These are phyloP conservation scores for Schrankia costaestrigalis DNA, from an alignment of 2,888 invertebrate species.

Conservation along the genomic window DNA sequence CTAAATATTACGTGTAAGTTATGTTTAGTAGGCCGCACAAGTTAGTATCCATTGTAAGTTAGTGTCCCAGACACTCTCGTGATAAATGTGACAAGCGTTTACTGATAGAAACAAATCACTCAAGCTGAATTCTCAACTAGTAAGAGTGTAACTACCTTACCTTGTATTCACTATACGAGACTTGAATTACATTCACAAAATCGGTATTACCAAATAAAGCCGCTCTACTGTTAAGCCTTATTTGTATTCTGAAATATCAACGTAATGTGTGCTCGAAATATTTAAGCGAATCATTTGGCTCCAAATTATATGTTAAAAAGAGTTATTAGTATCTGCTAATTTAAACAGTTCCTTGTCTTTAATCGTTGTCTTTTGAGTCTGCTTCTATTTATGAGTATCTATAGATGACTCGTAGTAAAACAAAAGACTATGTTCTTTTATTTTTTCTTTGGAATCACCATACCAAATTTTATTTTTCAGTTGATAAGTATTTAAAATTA, in stretches of 20 bases:
- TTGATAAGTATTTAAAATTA: too few species aligned
- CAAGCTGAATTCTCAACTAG: conserved; percentile 39
- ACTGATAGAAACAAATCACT: conserved; percentile 25
- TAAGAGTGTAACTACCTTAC: conserved; percentile 8
- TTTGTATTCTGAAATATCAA: conserved; percentile 15
- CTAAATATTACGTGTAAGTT: too few species aligned
- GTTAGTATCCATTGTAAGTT: neutral
- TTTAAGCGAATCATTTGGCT: conserved; percentile 10
- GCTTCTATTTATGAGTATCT: too few species aligned
- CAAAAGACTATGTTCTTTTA: too few species aligned
- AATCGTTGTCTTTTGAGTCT: too few species aligned
- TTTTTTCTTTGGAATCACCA: too few species aligned
- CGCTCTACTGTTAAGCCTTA: too few species aligned
- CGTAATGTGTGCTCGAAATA: conserved; percentile 23
- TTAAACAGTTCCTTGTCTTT: too few species aligned
- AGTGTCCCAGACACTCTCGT: conserved; percentile 7
- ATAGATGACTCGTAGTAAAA: too few species aligned
- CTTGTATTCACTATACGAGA: conserved; percentile 35
- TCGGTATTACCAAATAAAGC: conserved; percentile 23
- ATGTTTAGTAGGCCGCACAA: too few species aligned
- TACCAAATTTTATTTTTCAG: too few species aligned
- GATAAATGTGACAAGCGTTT: conserved; percentile 38
- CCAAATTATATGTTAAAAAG: conserved; percentile 6
- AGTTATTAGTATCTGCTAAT: conserved; percentile 12
- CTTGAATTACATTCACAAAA: conserved; percentile 31